Conservation (phyloP, 1,140 invertebrate genomes). For the Augochlora pura region DNA sequence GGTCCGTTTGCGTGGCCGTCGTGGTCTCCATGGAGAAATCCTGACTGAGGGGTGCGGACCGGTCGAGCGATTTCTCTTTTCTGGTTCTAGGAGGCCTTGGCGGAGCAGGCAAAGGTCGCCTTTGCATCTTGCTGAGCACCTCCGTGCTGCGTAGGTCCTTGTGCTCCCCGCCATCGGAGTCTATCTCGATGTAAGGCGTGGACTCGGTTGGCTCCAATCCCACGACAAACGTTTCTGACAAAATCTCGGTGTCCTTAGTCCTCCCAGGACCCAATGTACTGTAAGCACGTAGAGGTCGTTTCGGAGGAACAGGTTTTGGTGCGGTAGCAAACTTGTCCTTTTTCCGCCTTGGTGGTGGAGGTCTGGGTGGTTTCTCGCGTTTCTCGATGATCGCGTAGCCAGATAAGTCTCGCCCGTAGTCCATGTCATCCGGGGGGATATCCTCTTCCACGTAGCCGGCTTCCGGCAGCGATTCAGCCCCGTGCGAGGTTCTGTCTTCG, state of each 20-base stretch:
- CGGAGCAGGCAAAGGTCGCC: constrained; percentile 89
- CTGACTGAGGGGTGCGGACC: constrained; percentile 2
- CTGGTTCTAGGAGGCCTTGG: constrained; percentile 86
- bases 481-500: constrained; percentile 86
- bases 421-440: constrained; percentile 59
- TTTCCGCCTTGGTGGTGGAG: constrained; percentile 81
- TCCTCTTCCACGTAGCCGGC: constrained; percentile 69
- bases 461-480: constrained; percentile 84
- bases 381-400: constrained; percentile 86
- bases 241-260: not conserved
- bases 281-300: constrained; percentile 84
- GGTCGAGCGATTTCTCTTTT: constrained; percentile 27
- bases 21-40: constrained; percentile 81
- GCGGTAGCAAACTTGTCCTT: constrained; percentile 78
- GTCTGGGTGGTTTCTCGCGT: constrained; percentile 80
- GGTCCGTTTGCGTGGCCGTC: constrained; percentile 90
- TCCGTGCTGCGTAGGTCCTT: constrained; percentile 85
- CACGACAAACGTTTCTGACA: constrained; percentile 1
- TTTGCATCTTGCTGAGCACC: constrained; percentile 89
- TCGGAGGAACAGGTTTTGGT: constrained; percentile 73
- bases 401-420: constrained; percentile 58
- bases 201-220: constrained; percentile 67
- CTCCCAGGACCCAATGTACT: constrained; percentile 83
- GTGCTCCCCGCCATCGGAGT: constrained; percentile 79
- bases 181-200: constrained; percentile 83